These are phyloP conservation scores for Lasiommata megera DNA, from an alignment of 2,888 invertebrate species.

Conservation along the genomic window DNA sequence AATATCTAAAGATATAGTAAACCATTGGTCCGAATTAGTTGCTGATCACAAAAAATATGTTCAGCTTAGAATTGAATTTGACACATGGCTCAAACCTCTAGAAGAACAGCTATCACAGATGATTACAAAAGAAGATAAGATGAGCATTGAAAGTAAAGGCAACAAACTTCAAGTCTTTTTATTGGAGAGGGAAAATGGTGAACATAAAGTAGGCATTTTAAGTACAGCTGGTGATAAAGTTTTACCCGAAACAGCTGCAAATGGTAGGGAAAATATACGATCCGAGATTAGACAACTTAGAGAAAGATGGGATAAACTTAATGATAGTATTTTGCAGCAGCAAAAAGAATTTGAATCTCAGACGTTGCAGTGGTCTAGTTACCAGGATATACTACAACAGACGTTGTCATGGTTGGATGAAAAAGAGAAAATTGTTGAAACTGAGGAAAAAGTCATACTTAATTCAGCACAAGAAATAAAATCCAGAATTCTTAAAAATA, in stretches of 20 bases:
- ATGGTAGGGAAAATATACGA: constrained; percentile 94
- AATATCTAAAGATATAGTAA: constrained; percentile 92
- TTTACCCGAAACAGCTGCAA: constrained; percentile 95
- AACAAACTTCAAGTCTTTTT: constrained; percentile 87
- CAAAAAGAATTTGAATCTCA: constrained; percentile 93
- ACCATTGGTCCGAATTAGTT: constrained; percentile 90
- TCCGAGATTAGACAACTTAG: constrained; percentile 90
- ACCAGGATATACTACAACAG: constrained; percentile 92
- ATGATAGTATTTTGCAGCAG: constrained; percentile 90
- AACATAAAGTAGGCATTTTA: constrained; percentile 87
- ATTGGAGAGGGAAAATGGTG: constrained; percentile 92
- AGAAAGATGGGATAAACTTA: constrained; percentile 93
- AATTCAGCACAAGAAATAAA: constrained; percentile 92
- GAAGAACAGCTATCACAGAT: constrained; percentile 85
- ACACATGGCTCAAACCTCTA: constrained; percentile 88
- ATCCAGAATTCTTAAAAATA: constrained; percentile 91
- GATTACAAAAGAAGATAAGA: constrained; percentile 83
- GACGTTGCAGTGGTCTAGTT: constrained; percentile 90
- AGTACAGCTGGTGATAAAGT: constrained; percentile 92
- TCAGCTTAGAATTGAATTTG: constrained; percentile 87
- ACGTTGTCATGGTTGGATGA: constrained; percentile 92
- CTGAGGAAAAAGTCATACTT: constrained; percentile 86
- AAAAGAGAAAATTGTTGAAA: constrained; percentile 88
- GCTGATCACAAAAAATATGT: constrained; percentile 91
- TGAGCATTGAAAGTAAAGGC: constrained; percentile 84